Evolutionary conservation across 1,140 invertebrate genomes (phyloP).

Genomic region (Arion vulgaris): DNA sequence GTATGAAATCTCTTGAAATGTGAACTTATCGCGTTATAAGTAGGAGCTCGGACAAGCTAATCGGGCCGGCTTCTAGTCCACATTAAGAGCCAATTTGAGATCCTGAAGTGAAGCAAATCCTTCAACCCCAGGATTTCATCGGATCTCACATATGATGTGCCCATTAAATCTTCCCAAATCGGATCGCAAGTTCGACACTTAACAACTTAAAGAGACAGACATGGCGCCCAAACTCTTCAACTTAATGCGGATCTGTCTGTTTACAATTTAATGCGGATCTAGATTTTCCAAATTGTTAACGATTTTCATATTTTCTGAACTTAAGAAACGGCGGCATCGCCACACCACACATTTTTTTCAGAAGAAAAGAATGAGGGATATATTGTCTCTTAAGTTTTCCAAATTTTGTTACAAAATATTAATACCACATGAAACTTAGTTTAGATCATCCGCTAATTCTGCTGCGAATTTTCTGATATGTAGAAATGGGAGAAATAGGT

Average conservation of each 20-base stretch:
- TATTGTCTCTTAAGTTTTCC: no score
- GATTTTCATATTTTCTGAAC: neutral
- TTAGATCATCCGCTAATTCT: no score
- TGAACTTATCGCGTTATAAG: neutral
- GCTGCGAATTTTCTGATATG: no score
- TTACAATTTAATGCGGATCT: neutral
- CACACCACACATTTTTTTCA: no score
- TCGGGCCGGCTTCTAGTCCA: neutral
- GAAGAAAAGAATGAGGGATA: no score
- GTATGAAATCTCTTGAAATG: neutral
- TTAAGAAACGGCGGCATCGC: no score
- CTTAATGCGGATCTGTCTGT: neutral
- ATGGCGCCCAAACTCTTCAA: neutral
- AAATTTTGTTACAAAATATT: no score
- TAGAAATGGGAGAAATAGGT: no score
- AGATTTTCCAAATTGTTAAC: neutral
- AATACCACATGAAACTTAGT: no score
- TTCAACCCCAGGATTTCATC: neutral
- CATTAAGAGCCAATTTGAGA: neutral
- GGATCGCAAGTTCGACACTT: neutral
- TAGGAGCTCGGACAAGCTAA: neutral
- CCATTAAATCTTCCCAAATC: neutral
- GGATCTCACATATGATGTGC: neutral
- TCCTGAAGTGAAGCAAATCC: neutral
- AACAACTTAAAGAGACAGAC: neutral